Evolutionary conservation across 2,797 vertebrate species (phyloP).

Genomic region (Sebastes wilsoni): DNA sequence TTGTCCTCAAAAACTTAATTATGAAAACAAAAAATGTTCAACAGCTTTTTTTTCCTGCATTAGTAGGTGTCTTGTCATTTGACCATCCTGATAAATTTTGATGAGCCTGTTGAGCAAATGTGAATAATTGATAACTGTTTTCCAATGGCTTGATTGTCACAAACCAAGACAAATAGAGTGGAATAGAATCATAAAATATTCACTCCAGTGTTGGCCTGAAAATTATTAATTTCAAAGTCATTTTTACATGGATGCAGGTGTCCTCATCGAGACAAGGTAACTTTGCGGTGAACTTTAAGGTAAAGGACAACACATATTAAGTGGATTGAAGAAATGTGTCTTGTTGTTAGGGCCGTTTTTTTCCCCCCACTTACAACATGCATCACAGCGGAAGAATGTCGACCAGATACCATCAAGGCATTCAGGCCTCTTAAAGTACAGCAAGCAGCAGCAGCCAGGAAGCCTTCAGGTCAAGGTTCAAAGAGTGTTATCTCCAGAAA

Average conservation of each 20-base stretch:
- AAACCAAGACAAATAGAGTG: slow-evolving; percentile 95
- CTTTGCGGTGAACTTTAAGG: slow-evolving; percentile 40
- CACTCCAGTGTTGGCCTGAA: slow-evolving; percentile 89
- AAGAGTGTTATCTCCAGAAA: slow-evolving; percentile 51
- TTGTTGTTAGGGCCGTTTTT: neutral
- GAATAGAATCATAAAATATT: slow-evolving; percentile 98
- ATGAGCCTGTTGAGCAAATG: slow-evolving; percentile 89
- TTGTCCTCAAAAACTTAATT: slow-evolving; percentile 62
- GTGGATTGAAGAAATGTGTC: neutral
- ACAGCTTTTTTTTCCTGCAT: slow-evolving; percentile 50
- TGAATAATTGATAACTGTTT: slow-evolving; percentile 97
- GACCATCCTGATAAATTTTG: slow-evolving; percentile 68
- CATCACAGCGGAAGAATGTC: slow-evolving; percentile 33
- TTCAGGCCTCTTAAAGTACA: slow-evolving; percentile 32
- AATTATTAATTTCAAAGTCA: slow-evolving; percentile 91
- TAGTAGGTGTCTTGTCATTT: slow-evolving; percentile 58
- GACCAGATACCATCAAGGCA: slow-evolving; percentile 44
- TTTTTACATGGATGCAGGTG: slow-evolving; percentile 83
- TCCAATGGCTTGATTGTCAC: slow-evolving; percentile 92
- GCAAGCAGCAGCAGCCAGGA: slow-evolving; percentile 17
- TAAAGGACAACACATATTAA: slow-evolving; percentile 24
- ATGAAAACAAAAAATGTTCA: slow-evolving; percentile 68
- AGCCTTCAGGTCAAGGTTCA: slow-evolving; percentile 54
- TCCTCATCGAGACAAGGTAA: slow-evolving; percentile 36
- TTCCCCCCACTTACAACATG: neutral